phyloP scores from a whole-genome alignment of 2,113 vertebrate genomes.

The Conger conger region DNA sequence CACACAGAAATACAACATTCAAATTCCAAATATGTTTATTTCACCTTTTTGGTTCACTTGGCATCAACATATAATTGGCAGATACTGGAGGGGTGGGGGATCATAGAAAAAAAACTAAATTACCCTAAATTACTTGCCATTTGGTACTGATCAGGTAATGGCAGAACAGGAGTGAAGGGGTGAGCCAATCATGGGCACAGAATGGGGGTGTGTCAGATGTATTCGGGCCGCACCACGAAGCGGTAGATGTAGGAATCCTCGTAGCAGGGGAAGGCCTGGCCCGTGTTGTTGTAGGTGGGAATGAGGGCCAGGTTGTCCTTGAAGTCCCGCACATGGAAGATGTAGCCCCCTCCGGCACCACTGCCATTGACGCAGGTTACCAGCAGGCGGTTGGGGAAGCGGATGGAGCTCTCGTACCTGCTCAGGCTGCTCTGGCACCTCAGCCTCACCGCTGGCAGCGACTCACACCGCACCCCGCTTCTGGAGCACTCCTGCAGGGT shows the following conservation, averaged over 20 bases:
- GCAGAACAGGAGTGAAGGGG: not conserved
- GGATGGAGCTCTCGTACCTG: constrained; percentile 21
- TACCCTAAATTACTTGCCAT: not conserved
- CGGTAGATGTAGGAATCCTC: constrained; percentile 45
- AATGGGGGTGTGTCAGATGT: constrained; percentile 38
- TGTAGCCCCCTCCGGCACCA: constrained; percentile 28
- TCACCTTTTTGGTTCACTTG: too few species aligned
- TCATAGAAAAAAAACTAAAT: not conserved
- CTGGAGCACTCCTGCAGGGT: constrained; percentile 48
- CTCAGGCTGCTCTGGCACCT: accelerated
- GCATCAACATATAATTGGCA: too few species aligned
- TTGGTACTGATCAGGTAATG: not conserved
- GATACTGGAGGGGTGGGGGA: too few species aligned
- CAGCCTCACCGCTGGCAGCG: constrained; percentile 53
- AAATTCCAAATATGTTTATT: too few species aligned
- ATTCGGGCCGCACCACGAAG: constrained; percentile 66
- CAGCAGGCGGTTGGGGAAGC: constrained; percentile 64
- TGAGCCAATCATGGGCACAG: not conserved
- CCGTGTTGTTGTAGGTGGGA: constrained; percentile 38
- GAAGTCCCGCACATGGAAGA: constrained; percentile 64
- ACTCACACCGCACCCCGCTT: constrained; percentile 27
- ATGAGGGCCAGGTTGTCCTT: constrained; percentile 43
- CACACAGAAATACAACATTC: too few species aligned
- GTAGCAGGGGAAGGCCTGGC: constrained; percentile 52
- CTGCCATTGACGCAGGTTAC: constrained; percentile 47